These are phyloP conservation scores for Penaeus indicus DNA, from an alignment of 1,140 invertebrate genomes.

Conservation along the genomic window DNA sequence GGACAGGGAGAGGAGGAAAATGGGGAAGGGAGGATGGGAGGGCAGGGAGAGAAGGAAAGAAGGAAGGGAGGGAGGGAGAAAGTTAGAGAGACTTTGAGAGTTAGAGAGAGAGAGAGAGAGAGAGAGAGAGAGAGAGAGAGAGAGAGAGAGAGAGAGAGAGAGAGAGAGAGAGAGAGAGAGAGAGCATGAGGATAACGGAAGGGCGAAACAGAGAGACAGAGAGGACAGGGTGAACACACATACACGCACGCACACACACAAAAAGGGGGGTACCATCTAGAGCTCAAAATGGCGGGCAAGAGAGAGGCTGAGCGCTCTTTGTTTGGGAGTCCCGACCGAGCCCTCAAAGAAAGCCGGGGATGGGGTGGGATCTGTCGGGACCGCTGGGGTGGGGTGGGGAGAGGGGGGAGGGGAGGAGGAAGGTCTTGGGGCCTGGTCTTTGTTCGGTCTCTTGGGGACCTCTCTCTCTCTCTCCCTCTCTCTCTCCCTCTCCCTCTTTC, in stretches of 20 bases:
- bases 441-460: slow-evolving; percentile 36
- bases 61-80: neutral
- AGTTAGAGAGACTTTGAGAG: neutral
- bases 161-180: neutral
- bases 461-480: neutral
- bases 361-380: slow-evolving; percentile 12
- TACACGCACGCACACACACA: neutral
- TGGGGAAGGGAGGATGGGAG: neutral
- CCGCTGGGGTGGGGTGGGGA: slow-evolving; percentile 7
- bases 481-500: slow-evolving; percentile 5
- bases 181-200: neutral
- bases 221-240: neutral
- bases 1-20: neutral
- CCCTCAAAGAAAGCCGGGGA: slow-evolving; percentile 59
- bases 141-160: no score
- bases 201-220: neutral
- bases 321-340: slow-evolving; percentile 49
- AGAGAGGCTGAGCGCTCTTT: slow-evolving; percentile 48
- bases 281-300: slow-evolving; percentile 49
- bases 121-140: neutral
- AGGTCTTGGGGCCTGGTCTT: slow-evolving; percentile 23
- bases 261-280: slow-evolving; percentile 32
- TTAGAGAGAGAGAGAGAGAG: no score
- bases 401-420: neutral
- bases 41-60: neutral